Percentiles rank a stretch among this genome's conserved stretches.
Conservation (phyloP, 2,888 invertebrate species). For the Iselma pallidipennis region DNA sequence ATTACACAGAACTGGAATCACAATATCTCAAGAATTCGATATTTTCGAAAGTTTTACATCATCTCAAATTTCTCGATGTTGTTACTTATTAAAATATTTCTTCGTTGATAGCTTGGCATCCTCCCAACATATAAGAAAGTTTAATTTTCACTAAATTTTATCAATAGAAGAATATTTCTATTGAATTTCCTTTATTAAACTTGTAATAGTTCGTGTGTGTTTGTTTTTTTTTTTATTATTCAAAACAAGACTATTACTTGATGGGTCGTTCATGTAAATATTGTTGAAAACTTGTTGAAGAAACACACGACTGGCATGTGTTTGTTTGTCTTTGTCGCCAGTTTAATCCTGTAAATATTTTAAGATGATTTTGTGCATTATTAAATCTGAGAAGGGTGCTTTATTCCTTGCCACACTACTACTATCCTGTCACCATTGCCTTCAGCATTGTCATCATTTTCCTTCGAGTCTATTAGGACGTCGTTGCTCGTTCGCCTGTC, state of each 20-base stretch:
- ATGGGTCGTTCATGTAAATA: slow-evolving; percentile 5
- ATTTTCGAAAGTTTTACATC: slow-evolving; percentile 15
- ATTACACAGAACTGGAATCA: slow-evolving; percentile 9
- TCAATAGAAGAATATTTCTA: not conserved
- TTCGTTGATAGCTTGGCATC: slow-evolving; percentile 9
- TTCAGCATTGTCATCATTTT: slow-evolving; percentile 26
- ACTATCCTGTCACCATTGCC: slow-evolving; percentile 6
- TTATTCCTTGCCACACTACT: not conserved
- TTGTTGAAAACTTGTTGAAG: slow-evolving; percentile 12
- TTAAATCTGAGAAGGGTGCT: not conserved
- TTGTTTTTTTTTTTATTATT: not conserved
- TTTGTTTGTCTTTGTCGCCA: slow-evolving; percentile 19
- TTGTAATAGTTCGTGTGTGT: no score
- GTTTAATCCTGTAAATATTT: slow-evolving; percentile 22
- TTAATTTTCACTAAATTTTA: not conserved
- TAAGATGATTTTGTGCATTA: not conserved
- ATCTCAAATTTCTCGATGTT: slow-evolving; percentile 16
- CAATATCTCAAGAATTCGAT: slow-evolving; percentile 21
- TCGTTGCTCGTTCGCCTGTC: slow-evolving; percentile 27
- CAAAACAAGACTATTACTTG: not conserved
- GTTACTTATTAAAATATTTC: slow-evolving; percentile 17
- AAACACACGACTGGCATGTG: slow-evolving; percentile 12
- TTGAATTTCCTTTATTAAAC: not conserved
- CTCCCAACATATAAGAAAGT: slow-evolving; percentile 6
- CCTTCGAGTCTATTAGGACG: slow-evolving; percentile 23